Evolutionary conservation across 2,113 vertebrate genomes (phyloP).

Genomic region (Pipa parva): DNA sequence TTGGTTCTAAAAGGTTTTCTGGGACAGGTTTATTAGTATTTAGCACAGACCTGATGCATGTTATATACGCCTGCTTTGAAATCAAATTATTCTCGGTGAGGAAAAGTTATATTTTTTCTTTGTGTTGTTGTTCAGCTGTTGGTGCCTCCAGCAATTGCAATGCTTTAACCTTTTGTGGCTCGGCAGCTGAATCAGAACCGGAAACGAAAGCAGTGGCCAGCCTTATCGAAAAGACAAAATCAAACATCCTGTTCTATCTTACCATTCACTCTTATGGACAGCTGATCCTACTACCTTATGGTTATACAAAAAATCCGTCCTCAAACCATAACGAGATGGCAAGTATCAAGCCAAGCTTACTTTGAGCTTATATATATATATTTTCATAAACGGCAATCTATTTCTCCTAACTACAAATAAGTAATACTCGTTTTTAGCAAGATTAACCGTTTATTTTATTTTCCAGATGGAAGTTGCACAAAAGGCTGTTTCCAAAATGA

Average conservation of each 20-base stretch:
- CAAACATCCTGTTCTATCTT: slow-evolving; percentile 71
- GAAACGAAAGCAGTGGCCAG: slow-evolving; percentile 67
- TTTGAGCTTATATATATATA: not conserved
- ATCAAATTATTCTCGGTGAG: too few relatives aligned
- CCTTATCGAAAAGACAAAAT: slow-evolving; percentile 56
- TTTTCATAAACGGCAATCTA: not conserved
- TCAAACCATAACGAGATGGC: slow-evolving; percentile 75
- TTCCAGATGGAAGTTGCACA: slow-evolving; percentile 71
- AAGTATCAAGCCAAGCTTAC: slow-evolving; percentile 37
- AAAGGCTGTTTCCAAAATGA: slow-evolving; percentile 71
- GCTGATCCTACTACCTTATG: slow-evolving; percentile 74
- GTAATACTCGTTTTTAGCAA: not conserved
- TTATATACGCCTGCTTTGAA: too few relatives aligned
- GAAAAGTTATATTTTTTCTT: too few relatives aligned
- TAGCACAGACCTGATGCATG: too few relatives aligned
- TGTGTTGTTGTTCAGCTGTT: slow-evolving; percentile 52
- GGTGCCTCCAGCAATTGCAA: slow-evolving; percentile 69
- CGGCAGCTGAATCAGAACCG: slow-evolving; percentile 60
- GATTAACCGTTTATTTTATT: slow-evolving; percentile 34
- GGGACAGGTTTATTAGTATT: too few relatives aligned
- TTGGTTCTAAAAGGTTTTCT: too few relatives aligned
- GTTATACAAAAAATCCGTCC: slow-evolving; percentile 65
- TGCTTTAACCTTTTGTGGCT: slow-evolving; percentile 60
- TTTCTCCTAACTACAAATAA: too few relatives aligned
- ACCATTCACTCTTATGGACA: slow-evolving; percentile 80